Percentiles rank a stretch among this genome's conserved stretches.
phyloP scores from a whole-genome alignment of 1,140 invertebrate species.

The Orchestia grillus region DNA sequence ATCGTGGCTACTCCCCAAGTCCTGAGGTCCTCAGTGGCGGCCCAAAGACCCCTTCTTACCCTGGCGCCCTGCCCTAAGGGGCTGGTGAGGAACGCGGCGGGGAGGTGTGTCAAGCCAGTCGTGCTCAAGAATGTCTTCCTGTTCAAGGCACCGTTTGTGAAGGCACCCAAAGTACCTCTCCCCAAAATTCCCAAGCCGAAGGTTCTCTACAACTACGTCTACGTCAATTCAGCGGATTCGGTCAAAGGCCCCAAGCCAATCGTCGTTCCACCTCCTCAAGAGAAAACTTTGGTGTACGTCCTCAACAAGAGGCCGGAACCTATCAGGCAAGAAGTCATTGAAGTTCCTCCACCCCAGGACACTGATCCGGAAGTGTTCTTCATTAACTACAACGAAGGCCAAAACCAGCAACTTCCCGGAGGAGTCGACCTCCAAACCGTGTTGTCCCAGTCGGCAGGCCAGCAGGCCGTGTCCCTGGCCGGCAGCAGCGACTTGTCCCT shows the following conservation, averaged over 20 bases:
- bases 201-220: constrained; percentile 46
- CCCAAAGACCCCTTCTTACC: background rate
- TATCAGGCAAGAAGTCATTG: constrained; percentile 48
- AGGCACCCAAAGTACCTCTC: background rate
- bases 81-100: background rate
- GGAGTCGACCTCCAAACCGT: constrained; percentile 53
- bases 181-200: constrained; percentile 45
- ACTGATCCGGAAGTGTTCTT: constrained; percentile 50
- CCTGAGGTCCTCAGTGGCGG: background rate
- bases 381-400: constrained; percentile 54
- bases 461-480: constrained; percentile 83
- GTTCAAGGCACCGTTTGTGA: background rate
- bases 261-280: constrained; percentile 47
- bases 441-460: constrained; percentile 82
- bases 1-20: background rate
- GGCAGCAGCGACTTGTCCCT: constrained; percentile 72
- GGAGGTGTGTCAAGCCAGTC: background rate
- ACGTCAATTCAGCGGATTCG: background rate
- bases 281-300: constrained; percentile 55
- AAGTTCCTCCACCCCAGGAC: background rate
- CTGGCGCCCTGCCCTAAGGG: constrained; percentile 17
- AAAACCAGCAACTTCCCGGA: constrained; percentile 45
- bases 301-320: constrained; percentile 31
- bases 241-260: constrained; percentile 13
- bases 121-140: constrained; percentile 35